Conservation (phyloP, 1,140 invertebrate species). For the Zophobas morio region DNA sequence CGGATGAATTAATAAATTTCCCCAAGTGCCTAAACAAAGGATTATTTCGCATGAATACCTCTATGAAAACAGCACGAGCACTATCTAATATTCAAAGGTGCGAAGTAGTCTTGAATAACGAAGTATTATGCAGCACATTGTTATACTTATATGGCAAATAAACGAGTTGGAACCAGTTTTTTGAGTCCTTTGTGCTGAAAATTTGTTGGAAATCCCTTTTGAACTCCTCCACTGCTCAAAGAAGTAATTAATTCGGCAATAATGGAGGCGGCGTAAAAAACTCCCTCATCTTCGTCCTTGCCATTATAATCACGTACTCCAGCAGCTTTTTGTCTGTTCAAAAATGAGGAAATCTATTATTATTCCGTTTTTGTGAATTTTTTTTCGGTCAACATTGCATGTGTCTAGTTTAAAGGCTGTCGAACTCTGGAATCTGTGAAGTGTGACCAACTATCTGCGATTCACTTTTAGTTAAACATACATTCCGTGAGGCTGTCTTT, state of each 20-base stretch:
- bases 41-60: background rate
- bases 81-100: slow-evolving; percentile 7
- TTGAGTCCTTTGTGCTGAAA: slow-evolving; percentile 24
- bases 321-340: slow-evolving; percentile 18
- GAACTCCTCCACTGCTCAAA: slow-evolving; percentile 1
- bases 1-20: slow-evolving; percentile 2
- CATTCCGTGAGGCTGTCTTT: slow-evolving; percentile 39
- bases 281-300: slow-evolving; percentile 35
- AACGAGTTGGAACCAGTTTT: slow-evolving; percentile 20
- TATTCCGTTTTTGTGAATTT: slow-evolving; percentile 36
- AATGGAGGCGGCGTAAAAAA: slow-evolving; percentile 28
- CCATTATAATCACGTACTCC: slow-evolving; percentile 12
- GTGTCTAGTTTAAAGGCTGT: slow-evolving; percentile 42
- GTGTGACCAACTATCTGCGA: slow-evolving; percentile 41
- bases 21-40: background rate
- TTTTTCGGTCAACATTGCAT: slow-evolving; percentile 40
- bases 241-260: slow-evolving; percentile 29
- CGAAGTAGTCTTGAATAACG: background rate
- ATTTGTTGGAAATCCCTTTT: slow-evolving; percentile 27
- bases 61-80: background rate
- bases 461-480: slow-evolving; percentile 42
- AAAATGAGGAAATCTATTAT: slow-evolving; percentile 42
- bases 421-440: slow-evolving; percentile 42
- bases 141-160: slow-evolving; percentile 18
- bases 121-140: slow-evolving; percentile 8